Evolutionary conservation across 1,140 invertebrate genomes (phyloP).

Genomic region (Dufourea novaeangliae): DNA sequence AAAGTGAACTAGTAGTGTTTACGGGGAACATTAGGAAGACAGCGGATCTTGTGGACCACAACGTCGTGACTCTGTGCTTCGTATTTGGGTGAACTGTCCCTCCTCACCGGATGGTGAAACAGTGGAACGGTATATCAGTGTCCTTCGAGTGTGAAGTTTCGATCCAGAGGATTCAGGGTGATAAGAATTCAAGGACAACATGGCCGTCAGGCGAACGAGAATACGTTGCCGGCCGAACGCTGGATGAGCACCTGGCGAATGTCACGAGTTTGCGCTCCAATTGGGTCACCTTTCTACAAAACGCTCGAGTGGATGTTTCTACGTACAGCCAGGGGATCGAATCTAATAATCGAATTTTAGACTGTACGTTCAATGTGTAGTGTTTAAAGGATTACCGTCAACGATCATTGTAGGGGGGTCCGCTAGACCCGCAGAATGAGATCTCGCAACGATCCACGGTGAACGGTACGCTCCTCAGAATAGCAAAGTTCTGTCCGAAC

Average conservation of each 20-base stretch:
- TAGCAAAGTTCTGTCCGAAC: neutral
- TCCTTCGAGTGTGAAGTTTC: neutral
- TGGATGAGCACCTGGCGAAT: neutral
- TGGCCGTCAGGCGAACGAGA: conserved; percentile 22
- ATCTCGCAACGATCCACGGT: neutral
- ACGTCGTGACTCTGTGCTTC: conserved; percentile 11
- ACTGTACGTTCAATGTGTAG: neutral
- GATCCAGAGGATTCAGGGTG: neutral
- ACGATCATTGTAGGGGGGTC: neutral
- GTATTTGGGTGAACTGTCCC: neutral
- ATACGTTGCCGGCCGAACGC: neutral
- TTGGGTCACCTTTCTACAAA: no score
- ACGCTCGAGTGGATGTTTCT: no score
- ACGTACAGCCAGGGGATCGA: no score
- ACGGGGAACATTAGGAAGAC: neutral
- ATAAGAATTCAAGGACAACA: conserved; percentile 1
- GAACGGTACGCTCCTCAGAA: neutral
- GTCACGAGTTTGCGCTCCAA: neutral
- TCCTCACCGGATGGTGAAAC: neutral
- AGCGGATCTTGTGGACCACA: neutral
- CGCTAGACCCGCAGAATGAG: conserved; percentile 16
- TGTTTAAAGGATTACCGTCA: neutral
- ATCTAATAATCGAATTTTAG: neutral
- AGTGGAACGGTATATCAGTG: neutral
- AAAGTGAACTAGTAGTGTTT: neutral